Evolutionary conservation across 2,888 invertebrate genomes (phyloP), one percentile per base, ranked within the genome.

Genomic region (Brachyptera putata): DNA sequence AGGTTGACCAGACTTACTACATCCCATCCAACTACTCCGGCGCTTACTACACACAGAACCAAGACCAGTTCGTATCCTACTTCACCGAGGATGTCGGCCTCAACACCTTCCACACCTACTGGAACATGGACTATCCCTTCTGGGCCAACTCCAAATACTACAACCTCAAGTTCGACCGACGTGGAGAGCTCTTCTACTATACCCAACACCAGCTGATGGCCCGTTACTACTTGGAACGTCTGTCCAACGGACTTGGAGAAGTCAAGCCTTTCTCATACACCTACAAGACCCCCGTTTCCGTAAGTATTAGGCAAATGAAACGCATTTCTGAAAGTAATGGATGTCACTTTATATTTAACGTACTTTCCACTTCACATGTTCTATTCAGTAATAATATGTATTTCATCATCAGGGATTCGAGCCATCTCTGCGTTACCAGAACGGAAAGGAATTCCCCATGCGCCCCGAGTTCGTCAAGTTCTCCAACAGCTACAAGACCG

Each of bases 71-170:
- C 11, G 66, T 90, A 46, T 75, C 79, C 26, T 90, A 90, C 75
- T 89, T 83, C 76, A 84, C 84, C 14, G 86, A 89, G 69, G 90
- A 91, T 71, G 75, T 85, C 58, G 84, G 80, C 58, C 75, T 87
- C 55, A 89, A 86, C 72, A 69, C 81, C 22, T 82, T 79, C 70
- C 68, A 71, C 64, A 68, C 64, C 57, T 85, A 86, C 75, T 84
- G 84, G 72, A 80, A 83, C 70, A 71, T 75, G 65, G 77, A 81
- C 59, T 84, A 82, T 68, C 85, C 89, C 4, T 79, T 75, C 70
- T 87, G 85, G 83, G 76, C 86, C 69, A 77, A 80, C 61, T 80
- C 80, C 58, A 74, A 78, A 14, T 76, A 78, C 53, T 79, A 78
- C 65, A 75, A 78, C 62, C 70, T 80, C 56, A 69, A 75, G 37